Evolutionary conservation across 2,888 invertebrate genomes (phyloP).

Genomic region (Emesis furor): DNA sequence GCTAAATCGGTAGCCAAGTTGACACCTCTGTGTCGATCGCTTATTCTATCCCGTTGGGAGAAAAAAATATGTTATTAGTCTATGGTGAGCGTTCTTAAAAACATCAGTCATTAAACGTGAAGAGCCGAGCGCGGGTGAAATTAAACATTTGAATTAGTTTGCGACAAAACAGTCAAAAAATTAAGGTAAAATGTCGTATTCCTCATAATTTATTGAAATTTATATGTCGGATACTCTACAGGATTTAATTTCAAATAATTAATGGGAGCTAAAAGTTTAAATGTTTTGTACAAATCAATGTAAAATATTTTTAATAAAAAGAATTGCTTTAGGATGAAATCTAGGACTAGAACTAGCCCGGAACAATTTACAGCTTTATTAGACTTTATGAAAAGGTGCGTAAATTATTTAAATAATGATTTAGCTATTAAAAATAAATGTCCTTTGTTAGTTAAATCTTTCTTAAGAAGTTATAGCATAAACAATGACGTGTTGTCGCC

Average conservation of each 20-base stretch:
- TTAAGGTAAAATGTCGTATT: background rate
- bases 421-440: background rate
- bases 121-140: background rate
- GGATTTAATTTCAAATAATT: background rate
- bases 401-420: background rate
- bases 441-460: background rate
- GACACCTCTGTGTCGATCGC: background rate
- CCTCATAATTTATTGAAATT: background rate
- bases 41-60: background rate
- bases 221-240: background rate
- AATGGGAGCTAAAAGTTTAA: background rate
- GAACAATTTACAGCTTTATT: background rate
- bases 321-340: background rate
- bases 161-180: no score
- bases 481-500: background rate
- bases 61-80: background rate
- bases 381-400: constrained; percentile 1
- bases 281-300: background rate
- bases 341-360: background rate
- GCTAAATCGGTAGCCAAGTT: no score
- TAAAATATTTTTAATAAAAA: background rate
- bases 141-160: background rate
- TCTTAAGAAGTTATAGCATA: background rate
- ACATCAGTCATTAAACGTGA: background rate
- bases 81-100: background rate